phyloP scores from a whole-genome alignment of 2,888 invertebrate genomes.

The Agrotis puta region DNA sequence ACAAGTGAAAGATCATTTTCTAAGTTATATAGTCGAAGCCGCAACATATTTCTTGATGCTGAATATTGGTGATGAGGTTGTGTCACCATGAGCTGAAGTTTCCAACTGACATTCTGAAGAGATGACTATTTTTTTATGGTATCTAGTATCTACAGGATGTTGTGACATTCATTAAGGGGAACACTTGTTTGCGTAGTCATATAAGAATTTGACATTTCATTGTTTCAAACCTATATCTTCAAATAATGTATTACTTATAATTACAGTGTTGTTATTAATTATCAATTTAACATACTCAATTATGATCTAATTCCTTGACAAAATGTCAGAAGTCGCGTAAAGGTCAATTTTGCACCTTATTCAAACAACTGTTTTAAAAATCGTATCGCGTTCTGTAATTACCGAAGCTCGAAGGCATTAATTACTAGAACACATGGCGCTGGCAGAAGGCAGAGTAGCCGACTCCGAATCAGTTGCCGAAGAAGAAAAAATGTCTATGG shows the following conservation, averaged over 20 bases:
- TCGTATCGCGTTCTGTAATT: not conserved
- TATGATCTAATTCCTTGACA: slow-evolving; percentile 19
- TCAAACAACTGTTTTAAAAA: slow-evolving; percentile 8
- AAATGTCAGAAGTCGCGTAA: not conserved
- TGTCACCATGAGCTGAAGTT: not conserved
- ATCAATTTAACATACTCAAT: not conserved
- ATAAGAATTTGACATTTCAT: slow-evolving; percentile 19
- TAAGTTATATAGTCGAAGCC: too few species aligned
- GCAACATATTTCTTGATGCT: not conserved
- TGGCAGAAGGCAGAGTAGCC: too few species aligned
- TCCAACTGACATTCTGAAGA: too few species aligned
- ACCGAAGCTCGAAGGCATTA: slow-evolving; percentile 7
- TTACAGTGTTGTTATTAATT: not conserved
- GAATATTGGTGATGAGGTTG: not conserved
- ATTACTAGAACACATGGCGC: slow-evolving; percentile 8
- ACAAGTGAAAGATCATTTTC: too few species aligned
- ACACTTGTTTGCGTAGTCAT: not conserved
- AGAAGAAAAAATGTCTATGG: too few species aligned
- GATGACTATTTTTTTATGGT: too few species aligned
- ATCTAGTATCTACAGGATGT: not conserved
- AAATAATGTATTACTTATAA: not conserved
- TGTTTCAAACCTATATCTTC: not conserved
- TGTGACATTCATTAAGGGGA: not conserved
- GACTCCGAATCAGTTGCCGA: too few species aligned
- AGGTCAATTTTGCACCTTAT: not conserved